Conservation (phyloP, 2,797 vertebrate genomes). For the Melanotaenia parkinsoni region DNA sequence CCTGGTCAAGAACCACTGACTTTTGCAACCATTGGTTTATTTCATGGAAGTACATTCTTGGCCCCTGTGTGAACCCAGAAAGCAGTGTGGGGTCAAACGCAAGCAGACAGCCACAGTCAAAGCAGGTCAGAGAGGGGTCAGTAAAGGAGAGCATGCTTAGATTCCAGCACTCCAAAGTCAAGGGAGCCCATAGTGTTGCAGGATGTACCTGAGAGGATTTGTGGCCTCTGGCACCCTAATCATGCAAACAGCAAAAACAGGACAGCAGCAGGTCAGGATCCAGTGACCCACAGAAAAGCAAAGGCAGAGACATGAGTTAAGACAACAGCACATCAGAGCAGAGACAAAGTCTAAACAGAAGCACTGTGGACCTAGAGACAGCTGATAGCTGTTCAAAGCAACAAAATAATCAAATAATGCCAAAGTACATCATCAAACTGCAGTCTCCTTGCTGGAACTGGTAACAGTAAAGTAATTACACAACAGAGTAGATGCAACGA, state of each 20-base stretch:
- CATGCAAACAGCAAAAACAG: slow-evolving; percentile 64
- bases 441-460: slow-evolving; percentile 24
- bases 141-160: slow-evolving; percentile 80
- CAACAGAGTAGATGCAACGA: slow-evolving; percentile 45
- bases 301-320: slow-evolving; percentile 64
- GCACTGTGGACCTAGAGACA: slow-evolving; percentile 5
- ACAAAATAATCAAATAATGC: slow-evolving; percentile 14
- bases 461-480: slow-evolving; percentile 17
- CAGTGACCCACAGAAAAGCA: slow-evolving; percentile 66
- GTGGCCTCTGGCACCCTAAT: slow-evolving; percentile 81
- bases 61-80: slow-evolving; percentile 17
- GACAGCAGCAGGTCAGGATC: slow-evolving; percentile 69
- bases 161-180: slow-evolving; percentile 73
- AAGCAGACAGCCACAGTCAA: slow-evolving; percentile 28
- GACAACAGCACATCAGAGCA: slow-evolving; percentile 41
- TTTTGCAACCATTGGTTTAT: slow-evolving; percentile 11
- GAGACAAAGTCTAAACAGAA: slow-evolving; percentile 23
- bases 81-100: slow-evolving; percentile 31
- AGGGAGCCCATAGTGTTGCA: slow-evolving; percentile 28
- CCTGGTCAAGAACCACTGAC: slow-evolving; percentile 1
- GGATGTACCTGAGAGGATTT: slow-evolving; percentile 70
- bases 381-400: slow-evolving; percentile 4
- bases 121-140: slow-evolving; percentile 46
- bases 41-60: slow-evolving; percentile 21
- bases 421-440: slow-evolving; percentile 10